Evolutionary conservation across 2,888 invertebrate species (phyloP), one percentile per base, ranked within the genome.

Genomic region (Cantharis nigra): DNA sequence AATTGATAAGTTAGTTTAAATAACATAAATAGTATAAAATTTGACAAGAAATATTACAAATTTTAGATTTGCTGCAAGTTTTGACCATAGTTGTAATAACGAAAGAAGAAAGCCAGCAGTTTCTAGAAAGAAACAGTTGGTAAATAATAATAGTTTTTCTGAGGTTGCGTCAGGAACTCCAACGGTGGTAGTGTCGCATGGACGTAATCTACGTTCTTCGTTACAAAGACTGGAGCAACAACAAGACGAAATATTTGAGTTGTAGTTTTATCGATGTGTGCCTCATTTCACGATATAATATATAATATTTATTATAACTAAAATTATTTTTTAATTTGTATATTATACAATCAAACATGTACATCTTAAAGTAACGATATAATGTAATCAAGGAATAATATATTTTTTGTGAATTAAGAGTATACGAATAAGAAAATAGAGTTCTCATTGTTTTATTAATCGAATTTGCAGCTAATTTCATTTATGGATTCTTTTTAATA

Each of bases 161-260:
- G 86, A 87, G 80, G 71, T 84, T 20, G 80, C 84, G 71, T 69
- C 81, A 75, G 77, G 85, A 72, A 85, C 88, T 9, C 85, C 87
- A 73, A 83, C 88, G 23, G 90, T 94, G 23, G 92, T 95, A 49
- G 93, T 95, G 85, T 95, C 96, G 63, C 95, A 96, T 87, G 95
- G 96, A 62, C 92, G 93, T 82, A 92, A 93, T 84, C 94, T 97
- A 23, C 93, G 94, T 87, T 94, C 93, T 81, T 96, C 96, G 5
- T 89, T 97, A 81, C 93, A 94, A 87, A 93, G 95, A 84, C 91
- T 96, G 81, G 96, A 96, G 89, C 92, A 94, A 84, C 93, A 95
- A 85, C 96, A 97, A 86, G 97, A 97, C 84, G 96, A 97, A 87
- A 92, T 97, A 86, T 97, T 96, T 88, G 96, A 97, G 89, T 94